A percentile compares a stretch with the other conserved stretches of the same genome.
Evolutionary conservation across 2,797 vertebrate genomes (phyloP).

Genomic region (Mormyrus hasselquistii): DNA sequence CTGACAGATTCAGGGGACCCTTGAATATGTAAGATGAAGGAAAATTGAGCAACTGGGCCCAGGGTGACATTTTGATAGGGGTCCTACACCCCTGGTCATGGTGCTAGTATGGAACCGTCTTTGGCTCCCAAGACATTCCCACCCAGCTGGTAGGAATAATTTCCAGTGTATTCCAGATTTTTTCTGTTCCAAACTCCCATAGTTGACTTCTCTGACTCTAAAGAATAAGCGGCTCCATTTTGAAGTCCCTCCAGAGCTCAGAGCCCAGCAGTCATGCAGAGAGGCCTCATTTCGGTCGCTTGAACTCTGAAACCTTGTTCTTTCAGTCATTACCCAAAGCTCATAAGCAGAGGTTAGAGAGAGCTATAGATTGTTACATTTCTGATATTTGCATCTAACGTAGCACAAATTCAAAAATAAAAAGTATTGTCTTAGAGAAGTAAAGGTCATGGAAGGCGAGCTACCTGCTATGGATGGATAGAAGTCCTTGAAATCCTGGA

Average conservation of each 20-base stretch:
- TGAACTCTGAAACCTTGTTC: neutral
- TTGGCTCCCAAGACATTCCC: neutral
- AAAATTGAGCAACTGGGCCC: neutral
- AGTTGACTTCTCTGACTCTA: neutral
- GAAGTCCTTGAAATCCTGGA: constrained; percentile 67
- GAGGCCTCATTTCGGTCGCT: no score
- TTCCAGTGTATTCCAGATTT: neutral
- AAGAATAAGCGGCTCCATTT: neutral
- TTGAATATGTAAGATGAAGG: neutral
- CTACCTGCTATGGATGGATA: constrained; percentile 72
- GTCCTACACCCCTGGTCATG: neutral
- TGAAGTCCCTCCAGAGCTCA: neutral
- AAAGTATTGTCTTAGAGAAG: no score
- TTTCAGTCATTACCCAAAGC: neutral
- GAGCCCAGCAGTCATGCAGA: neutral
- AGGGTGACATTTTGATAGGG: neutral
- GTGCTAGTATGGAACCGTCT: neutral
- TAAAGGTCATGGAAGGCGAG: constrained; percentile 13
- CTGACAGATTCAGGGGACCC: neutral
- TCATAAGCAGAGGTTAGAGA: neutral
- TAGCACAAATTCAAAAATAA: neutral
- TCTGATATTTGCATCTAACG: neutral
- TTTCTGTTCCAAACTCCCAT: neutral
- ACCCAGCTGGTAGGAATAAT: neutral
- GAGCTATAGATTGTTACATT: neutral